Evolutionary conservation across 1,140 invertebrate species (phyloP), one percentile per base, ranked within the genome.

Genomic region (Dendroctonus valens): DNA sequence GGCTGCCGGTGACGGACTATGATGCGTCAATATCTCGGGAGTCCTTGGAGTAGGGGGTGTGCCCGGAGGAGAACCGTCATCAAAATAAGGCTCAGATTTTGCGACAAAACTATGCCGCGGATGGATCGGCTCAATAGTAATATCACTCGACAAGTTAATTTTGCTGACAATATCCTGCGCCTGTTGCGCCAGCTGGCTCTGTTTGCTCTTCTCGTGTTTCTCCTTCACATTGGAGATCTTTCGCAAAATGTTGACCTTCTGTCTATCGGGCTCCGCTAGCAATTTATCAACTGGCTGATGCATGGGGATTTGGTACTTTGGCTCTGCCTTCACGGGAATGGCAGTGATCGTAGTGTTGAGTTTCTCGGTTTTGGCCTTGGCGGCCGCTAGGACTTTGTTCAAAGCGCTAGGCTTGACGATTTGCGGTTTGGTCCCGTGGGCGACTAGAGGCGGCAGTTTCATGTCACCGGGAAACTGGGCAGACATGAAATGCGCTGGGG

Each of bases 171-270:
- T 69, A 14, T 74, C 73, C 51, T 38, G 51, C 11, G 57, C 66
- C 64, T 60, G 55, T 60, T 54, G 64, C 39, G 52, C 66, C 61
- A 67, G 14, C 15, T 62, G 59, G n/a, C 58, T 52, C 9, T 11
- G 14, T 38, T 62, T 55, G 14, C 26, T 41, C 69, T 83, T 84
- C 49, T 81, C 79, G 71, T 77, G 71, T 68, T 82, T 83, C 67
- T 79, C 78, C 79, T 89, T 91, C 12, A 86, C 85, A 81, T 90
- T 91, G 57, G 89, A 87, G 73, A 92, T 90, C 79, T 92, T 92
- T 75, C 91, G 93, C 71, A 93, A 91, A 74, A 93, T 91, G 80
- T 92, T 92, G 37, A 91, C 77, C 77, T 93, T 93, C 75, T 87
- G 89, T 76, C 87, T 89, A 75, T 92, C 89, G 1, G 90, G 90